Evolutionary conservation across 2,888 invertebrate species (phyloP).

Genomic region (Drosophila algonquin): DNA sequence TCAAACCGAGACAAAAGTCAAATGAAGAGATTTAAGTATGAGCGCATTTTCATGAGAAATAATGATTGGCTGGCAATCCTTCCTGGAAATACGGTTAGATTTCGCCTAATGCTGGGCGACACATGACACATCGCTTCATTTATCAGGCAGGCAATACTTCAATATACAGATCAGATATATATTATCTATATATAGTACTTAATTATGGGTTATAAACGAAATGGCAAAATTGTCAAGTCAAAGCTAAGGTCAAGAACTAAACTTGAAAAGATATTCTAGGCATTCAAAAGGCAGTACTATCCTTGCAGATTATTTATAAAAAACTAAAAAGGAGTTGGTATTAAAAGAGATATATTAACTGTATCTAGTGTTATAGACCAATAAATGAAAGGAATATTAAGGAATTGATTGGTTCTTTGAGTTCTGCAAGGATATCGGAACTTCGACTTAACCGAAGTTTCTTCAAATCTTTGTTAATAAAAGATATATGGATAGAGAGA

Average conservation of each 20-base stretch:
- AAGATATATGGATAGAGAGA: background rate
- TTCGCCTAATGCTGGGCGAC: slow-evolving; percentile 31
- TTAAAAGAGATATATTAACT: background rate
- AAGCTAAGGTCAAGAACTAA: slow-evolving; percentile 41
- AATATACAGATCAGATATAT: slow-evolving; percentile 16
- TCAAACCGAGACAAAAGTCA: slow-evolving; percentile 10
- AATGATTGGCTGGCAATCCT: slow-evolving; percentile 28
- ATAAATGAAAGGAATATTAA: background rate
- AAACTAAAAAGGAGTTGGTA: no score
- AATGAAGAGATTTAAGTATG: slow-evolving; percentile 32
- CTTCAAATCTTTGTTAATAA: slow-evolving; percentile 1
- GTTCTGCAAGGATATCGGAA: slow-evolving; percentile 24
- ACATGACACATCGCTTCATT: slow-evolving; percentile 9
- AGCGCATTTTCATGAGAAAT: slow-evolving; percentile 61
- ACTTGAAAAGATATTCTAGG: slow-evolving; percentile 27
- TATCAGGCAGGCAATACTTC: slow-evolving; percentile 41
- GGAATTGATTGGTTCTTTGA: background rate
- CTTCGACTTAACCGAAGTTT: slow-evolving; percentile 29
- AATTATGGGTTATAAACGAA: slow-evolving; percentile 28
- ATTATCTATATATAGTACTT: slow-evolving; percentile 16
- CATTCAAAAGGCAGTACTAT: slow-evolving; percentile 22
- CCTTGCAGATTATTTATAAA: slow-evolving; percentile 14
- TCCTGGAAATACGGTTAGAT: slow-evolving; percentile 34
- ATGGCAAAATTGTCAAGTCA: slow-evolving; percentile 29
- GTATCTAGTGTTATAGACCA: background rate